These are phyloP conservation scores for Premnoplex brunnescens DNA, from an alignment of 2,797 vertebrate species.

Conservation along the genomic window DNA sequence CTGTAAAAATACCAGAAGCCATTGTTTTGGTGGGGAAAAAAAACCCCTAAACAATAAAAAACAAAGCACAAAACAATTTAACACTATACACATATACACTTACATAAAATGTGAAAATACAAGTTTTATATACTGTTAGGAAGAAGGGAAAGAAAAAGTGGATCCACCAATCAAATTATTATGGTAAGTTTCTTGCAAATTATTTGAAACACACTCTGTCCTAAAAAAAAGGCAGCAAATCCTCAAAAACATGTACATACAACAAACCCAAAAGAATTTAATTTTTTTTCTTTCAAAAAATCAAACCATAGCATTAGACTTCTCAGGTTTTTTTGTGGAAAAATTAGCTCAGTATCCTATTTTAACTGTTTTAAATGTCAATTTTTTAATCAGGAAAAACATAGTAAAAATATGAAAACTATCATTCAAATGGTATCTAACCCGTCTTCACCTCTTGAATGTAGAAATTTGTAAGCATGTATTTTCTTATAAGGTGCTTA, in stretches of 20 bases:
- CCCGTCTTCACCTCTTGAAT: background rate
- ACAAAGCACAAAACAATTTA: background rate
- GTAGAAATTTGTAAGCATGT: background rate
- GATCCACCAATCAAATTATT: background rate
- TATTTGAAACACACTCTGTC: background rate
- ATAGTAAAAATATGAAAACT: background rate
- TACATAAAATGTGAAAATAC: background rate
- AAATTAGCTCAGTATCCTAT: background rate
- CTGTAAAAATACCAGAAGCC: constrained; percentile 68
- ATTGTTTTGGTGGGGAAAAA: background rate
- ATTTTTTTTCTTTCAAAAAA: background rate
- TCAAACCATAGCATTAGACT: background rate
- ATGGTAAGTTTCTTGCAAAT: background rate
- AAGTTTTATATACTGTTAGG: background rate
- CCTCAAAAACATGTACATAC: fast-evolving
- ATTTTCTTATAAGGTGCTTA: background rate
- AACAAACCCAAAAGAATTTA: background rate
- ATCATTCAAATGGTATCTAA: background rate
- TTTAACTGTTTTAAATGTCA: background rate
- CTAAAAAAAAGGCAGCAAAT: background rate
- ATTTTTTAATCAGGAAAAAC: background rate
- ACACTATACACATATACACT: background rate
- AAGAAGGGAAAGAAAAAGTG: background rate
- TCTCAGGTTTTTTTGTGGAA: background rate
- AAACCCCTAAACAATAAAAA: background rate